These are phyloP conservation scores for Eupithecia subfuscata DNA, from an alignment of 2,888 invertebrate species.

Conservation along the genomic window DNA sequence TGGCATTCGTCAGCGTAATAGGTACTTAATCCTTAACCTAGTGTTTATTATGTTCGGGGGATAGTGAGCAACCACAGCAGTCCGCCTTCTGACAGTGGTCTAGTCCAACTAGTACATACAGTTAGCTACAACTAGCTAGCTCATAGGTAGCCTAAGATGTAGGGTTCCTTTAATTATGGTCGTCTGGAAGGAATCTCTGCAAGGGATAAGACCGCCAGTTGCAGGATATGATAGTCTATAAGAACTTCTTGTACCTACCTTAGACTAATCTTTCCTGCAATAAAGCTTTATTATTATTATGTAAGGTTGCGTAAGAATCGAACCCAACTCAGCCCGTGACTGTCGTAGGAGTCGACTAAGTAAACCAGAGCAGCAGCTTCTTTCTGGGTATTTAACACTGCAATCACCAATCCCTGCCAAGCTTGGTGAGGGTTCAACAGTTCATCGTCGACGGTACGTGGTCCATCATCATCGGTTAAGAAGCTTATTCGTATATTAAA, in stretches of 20 bases:
- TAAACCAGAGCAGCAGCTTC: not conserved
- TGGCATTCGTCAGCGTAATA: not conserved
- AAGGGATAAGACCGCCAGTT: too few species aligned
- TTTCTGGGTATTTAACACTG: not conserved
- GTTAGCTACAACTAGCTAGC: too few species aligned
- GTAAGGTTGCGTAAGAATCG: not conserved
- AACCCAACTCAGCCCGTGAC: not conserved
- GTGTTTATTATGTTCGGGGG: not conserved
- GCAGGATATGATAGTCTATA: too few species aligned
- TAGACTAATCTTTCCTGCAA: too few species aligned
- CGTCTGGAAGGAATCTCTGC: too few species aligned
- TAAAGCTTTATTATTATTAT: too few species aligned
- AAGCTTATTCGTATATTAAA: slow-evolving; percentile 50
- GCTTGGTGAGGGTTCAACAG: not conserved
- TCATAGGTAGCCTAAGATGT: too few species aligned
- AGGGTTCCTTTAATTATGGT: too few species aligned
- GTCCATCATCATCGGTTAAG: not conserved
- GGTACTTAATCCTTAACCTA: not conserved
- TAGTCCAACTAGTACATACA: too few species aligned
- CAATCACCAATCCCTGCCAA: not conserved
- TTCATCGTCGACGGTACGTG: not conserved
- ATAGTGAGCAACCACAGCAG: too few species aligned
- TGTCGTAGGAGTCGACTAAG: not conserved
- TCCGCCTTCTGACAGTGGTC: too few species aligned
- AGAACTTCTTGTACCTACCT: too few species aligned